Percentiles rank a stretch among this genome's conserved stretches.
These are phyloP conservation scores for Symphodus melops DNA, from an alignment of 2,113 vertebrate species.

Conservation along the genomic window DNA sequence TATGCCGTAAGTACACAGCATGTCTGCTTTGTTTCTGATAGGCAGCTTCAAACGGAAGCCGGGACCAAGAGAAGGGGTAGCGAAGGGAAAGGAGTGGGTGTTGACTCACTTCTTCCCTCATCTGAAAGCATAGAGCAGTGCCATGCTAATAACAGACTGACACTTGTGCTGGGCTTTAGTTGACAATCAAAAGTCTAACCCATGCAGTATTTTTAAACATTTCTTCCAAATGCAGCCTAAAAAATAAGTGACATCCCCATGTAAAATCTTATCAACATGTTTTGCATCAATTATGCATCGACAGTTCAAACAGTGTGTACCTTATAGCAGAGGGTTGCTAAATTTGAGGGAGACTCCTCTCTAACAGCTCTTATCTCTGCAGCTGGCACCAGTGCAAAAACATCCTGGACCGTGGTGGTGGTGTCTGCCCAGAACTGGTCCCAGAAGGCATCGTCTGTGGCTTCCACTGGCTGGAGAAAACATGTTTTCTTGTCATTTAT, in stretches of 20 bases:
- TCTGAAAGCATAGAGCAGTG: slow-evolving; percentile 38
- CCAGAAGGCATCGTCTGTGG: slow-evolving; percentile 98
- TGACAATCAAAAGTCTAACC: not conserved
- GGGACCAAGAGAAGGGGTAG: slow-evolving; percentile 72
- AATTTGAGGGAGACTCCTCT: slow-evolving; percentile 97
- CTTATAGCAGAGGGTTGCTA: slow-evolving; percentile 98
- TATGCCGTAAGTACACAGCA: slow-evolving; percentile 20
- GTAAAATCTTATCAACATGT: not conserved
- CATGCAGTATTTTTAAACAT: slow-evolving; percentile 25
- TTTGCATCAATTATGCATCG: not conserved
- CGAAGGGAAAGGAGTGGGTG: slow-evolving; percentile 65
- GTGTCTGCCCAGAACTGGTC: slow-evolving; percentile 99
- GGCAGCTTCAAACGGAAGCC: slow-evolving; percentile 71
- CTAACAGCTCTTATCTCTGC: slow-evolving; percentile 97
- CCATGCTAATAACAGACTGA: slow-evolving; percentile 24
- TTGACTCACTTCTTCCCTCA: slow-evolving; percentile 66
- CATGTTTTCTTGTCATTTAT: slow-evolving; percentile 15
- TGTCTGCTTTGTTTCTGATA: slow-evolving; percentile 70
- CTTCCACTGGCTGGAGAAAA: slow-evolving; percentile 91
- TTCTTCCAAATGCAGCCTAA: not conserved
- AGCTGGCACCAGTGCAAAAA: slow-evolving; percentile 96
- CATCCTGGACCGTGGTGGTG: slow-evolving; percentile 96
- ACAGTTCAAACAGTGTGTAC: slow-evolving; percentile 71
- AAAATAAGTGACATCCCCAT: not conserved
- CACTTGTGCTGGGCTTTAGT: slow-evolving; percentile 9